Conservation (phyloP, 2,113 vertebrate species). For the Lanius collurio region DNA sequence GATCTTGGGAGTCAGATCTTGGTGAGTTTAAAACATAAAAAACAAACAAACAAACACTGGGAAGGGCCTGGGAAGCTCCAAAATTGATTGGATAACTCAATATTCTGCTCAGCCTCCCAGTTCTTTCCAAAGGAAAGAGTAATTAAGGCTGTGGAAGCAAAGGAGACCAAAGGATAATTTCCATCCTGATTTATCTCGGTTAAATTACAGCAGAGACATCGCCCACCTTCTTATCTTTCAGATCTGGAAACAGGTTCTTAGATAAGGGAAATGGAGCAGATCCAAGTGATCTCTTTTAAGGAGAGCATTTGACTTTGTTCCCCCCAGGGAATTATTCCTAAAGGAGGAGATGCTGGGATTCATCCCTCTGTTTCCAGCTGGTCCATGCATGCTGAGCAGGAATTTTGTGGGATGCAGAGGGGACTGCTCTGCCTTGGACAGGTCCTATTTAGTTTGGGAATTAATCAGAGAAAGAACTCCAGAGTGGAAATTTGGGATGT, state of each 20-base stretch:
- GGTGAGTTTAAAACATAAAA: neutral
- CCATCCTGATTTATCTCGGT: neutral
- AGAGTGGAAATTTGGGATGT: neutral
- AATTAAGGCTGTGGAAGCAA: neutral
- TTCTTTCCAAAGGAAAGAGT: neutral
- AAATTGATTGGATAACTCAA: neutral
- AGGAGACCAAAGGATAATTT: neutral
- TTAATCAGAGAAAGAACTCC: neutral
- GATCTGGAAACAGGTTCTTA: neutral
- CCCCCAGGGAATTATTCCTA: neutral
- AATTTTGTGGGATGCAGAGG: neutral
- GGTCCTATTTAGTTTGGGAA: neutral
- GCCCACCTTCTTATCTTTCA: neutral
- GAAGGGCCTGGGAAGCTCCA: neutral
- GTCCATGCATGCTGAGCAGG: fast-evolving
- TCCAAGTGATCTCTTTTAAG: neutral
- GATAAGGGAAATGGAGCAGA: neutral
- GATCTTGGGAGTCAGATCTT: neutral
- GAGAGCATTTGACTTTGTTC: neutral
- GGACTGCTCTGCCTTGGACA: neutral
- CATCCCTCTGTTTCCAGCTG: neutral
- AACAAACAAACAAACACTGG: fast-evolving
- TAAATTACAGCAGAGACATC: neutral
- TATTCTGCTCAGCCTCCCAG: neutral
- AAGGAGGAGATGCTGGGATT: neutral